Percentiles rank a stretch among this genome's conserved stretches.
phyloP scores from a whole-genome alignment of 2,113 vertebrate genomes.

The Rallus limicola region DNA sequence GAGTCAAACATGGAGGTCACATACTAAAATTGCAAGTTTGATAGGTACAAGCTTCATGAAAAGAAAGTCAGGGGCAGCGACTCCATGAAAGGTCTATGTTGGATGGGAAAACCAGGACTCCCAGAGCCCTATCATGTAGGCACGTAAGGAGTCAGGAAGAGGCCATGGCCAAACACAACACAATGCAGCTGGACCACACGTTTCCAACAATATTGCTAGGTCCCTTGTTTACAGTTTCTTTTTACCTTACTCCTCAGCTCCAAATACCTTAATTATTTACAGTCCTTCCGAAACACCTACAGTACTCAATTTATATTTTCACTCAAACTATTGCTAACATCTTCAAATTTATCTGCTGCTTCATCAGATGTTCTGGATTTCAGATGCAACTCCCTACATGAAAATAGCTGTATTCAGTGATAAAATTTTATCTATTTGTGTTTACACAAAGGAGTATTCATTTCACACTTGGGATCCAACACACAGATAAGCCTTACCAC shows the following conservation, averaged over 20 bases:
- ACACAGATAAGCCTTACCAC: not conserved
- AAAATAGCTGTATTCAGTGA: not conserved
- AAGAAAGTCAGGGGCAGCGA: not conserved
- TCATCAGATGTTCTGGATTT: not conserved
- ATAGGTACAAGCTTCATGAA: not conserved
- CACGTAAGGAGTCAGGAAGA: not conserved
- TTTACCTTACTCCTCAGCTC: not conserved
- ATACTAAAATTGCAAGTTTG: not conserved
- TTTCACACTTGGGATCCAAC: slow-evolving; percentile 36
- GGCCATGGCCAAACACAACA: not conserved
- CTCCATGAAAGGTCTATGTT: fast-evolving
- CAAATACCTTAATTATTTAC: not conserved
- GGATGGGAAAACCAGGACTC: not conserved
- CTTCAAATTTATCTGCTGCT: not conserved
- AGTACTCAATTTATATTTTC: not conserved
- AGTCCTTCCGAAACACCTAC: not conserved
- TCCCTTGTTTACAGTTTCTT: not conserved
- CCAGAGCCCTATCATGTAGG: not conserved
- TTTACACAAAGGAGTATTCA: slow-evolving; percentile 20
- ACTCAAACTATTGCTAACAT: not conserved
- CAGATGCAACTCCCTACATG: not conserved
- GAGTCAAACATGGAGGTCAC: not conserved
- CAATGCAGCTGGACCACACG: not conserved
- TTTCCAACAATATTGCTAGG: not conserved
- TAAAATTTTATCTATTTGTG: slow-evolving; percentile 19